Base-by-base conservation (phyloP, 2,888 invertebrate species). In the Cordilura impudica region DNA sequence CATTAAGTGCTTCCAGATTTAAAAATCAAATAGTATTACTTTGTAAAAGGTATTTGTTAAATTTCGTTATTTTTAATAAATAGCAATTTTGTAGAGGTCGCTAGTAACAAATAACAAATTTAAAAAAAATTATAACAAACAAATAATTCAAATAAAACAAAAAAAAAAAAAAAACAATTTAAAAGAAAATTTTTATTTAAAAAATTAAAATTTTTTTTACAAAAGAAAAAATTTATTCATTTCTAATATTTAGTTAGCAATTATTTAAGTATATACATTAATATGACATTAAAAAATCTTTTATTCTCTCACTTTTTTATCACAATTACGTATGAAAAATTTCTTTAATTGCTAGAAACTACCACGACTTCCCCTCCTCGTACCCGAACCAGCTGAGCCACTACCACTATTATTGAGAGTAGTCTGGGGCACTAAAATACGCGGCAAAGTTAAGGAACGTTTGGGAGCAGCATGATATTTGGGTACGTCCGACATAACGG, bases 321-420 rank as follows among this genome's bases (percentile, higher is more conserved):
- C 87, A 87, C 87, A 87, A 87, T 87, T 88, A 84, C 87, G 87
- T 85, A 87, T 86, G 86, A 87, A 87, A 85, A 88, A 86, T 84
- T 87, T 87, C 86, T 87, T 87, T 88, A 88, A 87, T 83, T 87
- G 88, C 87, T 88, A 88, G 85, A 88, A 87, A 81, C 87, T 84
- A 70, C 88, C 83, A 78, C 87, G 86, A 16, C 81, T 77, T 4
- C 82, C 79, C 53, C 82, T 53, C 5, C 78, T 78, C 6, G 81
- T 63, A 26, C 83, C 81, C 18, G 82, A 79, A n/a, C 81, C 65
- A 10, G 78, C 75, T 26, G 82, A 39, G 49, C 82, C 66, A 47
- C 56, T 78, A 67, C 81, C 82, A 67, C 83, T 65, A 71, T 84
- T 29, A 75, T 76, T 80, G 5, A 80, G 60, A 54, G 83, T 31